Evolutionary conservation across 1,140 invertebrate genomes (phyloP), one percentile per base, ranked within the genome.

Genomic region (Rhagoletis zephyria): DNA sequence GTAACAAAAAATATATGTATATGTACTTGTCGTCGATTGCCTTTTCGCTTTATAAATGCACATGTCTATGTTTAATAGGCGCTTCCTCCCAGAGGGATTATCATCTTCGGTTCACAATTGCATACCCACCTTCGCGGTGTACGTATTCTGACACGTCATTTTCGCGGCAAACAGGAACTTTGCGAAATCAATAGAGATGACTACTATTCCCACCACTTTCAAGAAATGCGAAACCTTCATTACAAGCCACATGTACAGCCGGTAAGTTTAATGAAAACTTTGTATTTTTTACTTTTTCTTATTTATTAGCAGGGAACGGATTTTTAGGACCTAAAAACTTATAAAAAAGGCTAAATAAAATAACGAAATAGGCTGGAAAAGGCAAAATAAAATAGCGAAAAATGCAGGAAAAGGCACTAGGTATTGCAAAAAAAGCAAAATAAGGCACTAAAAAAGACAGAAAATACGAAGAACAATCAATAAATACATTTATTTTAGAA

Each of bases 121-220:
- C 98, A 99, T 92, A 99, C 99, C 0, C 99, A 99, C 94, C 93
- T 99, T 87, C 98, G 98, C 0, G 99, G 98, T 1, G 95, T 95
- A 0, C 93, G 92, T 93, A 96, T 99, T 0, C 95, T 95, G 89
- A 99, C 98, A 0, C 95, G 96, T 85, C 98, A 99, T 91, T 94
- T 97, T 85, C 95, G 98, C 42, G 94, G 95, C 56, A 97, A 97
- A 0, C 93, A 95, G 2, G 96, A 96, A 90, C 93, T 99, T 65
- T 95, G 96, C 0, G 95, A 96, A 90, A 93, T 99, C 2, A 99
- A 99, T 93, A 94, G 96, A 87, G 99, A 99, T 92, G 95, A 98
- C 92, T 98, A 99, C 94, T 99, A 98, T 93, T 98, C 97, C 87
- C 97, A 98, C 10, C 98, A 99, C 94, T 99, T 99, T 93, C 99